Evolutionary conservation across 2,113 vertebrate genomes (phyloP).

Genomic region (Dipodomys stephensi): DNA sequence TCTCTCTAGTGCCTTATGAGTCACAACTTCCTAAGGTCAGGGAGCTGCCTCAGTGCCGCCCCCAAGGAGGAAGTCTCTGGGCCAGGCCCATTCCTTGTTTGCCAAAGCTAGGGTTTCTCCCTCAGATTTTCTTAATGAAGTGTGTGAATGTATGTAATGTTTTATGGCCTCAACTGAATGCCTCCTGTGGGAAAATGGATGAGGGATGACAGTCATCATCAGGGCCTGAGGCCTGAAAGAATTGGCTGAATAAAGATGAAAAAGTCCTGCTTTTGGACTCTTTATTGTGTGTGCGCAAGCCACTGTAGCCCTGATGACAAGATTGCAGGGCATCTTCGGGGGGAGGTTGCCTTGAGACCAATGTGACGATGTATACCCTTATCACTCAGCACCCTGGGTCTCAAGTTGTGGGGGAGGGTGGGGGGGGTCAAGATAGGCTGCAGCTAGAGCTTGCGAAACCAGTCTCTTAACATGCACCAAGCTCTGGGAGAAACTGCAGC

Average conservation of each 20-base stretch:
- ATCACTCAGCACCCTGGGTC: neutral
- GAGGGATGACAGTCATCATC: constrained; percentile 56
- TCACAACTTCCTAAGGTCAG: neutral
- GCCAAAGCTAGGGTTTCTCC: constrained; percentile 61
- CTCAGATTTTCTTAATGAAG: constrained; percentile 57
- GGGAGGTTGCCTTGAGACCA: neutral
- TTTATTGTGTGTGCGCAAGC: neutral
- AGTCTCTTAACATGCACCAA: neutral
- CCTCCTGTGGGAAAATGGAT: constrained; percentile 72
- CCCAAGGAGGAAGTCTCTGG: neutral
- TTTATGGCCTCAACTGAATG: constrained; percentile 74
- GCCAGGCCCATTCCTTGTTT: constrained; percentile 52
- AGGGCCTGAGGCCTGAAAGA: constrained; percentile 67
- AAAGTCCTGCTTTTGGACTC: constrained; percentile 36
- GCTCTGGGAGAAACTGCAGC: neutral
- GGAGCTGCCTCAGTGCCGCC: neutral
- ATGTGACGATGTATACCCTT: neutral
- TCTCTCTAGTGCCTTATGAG: constrained; percentile 35
- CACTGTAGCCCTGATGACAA: neutral
- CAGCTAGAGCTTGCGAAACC: neutral
- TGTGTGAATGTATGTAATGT: constrained; percentile 66
- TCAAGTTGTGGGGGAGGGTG: neutral
- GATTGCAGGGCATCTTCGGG: neutral
- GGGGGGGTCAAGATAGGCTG: neutral
- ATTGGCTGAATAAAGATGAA: constrained; percentile 76